Evolutionary conservation across 2,888 invertebrate genomes (phyloP), one percentile per base, ranked within the genome.

Genomic region (Lepidochitona cinerea): DNA sequence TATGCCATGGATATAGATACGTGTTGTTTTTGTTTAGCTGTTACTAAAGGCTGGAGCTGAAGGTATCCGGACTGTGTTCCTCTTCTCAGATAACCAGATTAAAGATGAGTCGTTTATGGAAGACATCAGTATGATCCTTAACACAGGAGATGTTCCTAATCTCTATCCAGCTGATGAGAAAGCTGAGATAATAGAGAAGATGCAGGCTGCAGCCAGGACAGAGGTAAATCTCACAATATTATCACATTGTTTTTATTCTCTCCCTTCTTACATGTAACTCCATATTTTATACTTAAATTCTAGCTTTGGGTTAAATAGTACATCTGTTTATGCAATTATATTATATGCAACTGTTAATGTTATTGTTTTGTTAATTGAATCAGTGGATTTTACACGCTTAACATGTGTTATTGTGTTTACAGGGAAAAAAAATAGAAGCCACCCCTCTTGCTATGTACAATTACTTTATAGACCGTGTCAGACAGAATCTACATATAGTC

Each of bases 141-240:
- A 91, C 82, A 90, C 90, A 6, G 91, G 91, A 3, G 91, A 91
- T 77, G 90, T 91, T 23, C 91, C 91, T n/a, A 91, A 91, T 77
- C 81, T 91, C 54, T 91, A 89, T 79, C 88, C 90, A 4, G 79
- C 89, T 14, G 91, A 91, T 79, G 91, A 91, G 79, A 91, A 90
- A 75, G 90, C 91, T n/a, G 91, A 91, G 70, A 87, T 91, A 52
- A 89, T 90, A 69, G 91, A 91, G 78, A 91, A 91, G 77, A 90
- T 91, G 90, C 90, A 91, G 78, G 82, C 80, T 23, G 86, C 89
- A 26, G 89, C 89, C 26, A 86, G 88, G 74, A 85, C 88, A 79
- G 89, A 90, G 87, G 90, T 91, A 78, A 77, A 77, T n/a, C n/a
- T n/a, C n/a, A n/a, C n/a, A n/a, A n/a, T n/a, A n/a, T n/a, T n/a